Base-by-base conservation (phyloP, 1,140 invertebrate genomes). In the Lepidotrigona ventralis region DNA sequence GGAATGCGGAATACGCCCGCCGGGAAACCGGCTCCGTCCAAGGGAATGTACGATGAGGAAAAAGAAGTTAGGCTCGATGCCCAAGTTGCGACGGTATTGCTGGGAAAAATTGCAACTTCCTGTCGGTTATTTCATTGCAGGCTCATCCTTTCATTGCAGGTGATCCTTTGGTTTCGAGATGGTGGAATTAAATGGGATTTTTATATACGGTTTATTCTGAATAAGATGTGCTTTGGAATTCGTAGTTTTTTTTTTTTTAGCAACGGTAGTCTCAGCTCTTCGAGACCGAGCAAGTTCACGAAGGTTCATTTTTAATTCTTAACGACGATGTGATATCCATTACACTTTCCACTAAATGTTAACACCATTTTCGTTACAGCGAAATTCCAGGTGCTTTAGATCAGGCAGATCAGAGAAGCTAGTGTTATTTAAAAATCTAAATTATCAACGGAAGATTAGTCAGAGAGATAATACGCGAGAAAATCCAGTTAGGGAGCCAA, bases 1-100 rank as follows among this genome's bases (percentile, higher is more conserved):
- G 81, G 81, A 79, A 83, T 83, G 75, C 75, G 58, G 66, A 79
- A 79, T 78, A 64, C 75, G 68, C 53, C 29, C 64, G 68, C 29
- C 9, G 39, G 39, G 68, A 79, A 54, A 51, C 21, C 39, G 58
- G 46, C 56, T 53, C 39, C 72, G 21, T 63, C 17, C 46, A 46
- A 12, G 39, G 26, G 64, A 82, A 82, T 53, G 39, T 26, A 64
- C 53, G 70, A 17, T 63, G 70, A 17, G 12, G 70, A 81, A 86
- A 71, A 85, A 78, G 85, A 85, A 51, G 76, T 71, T 46, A 51
- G 63, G 66, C 54, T 46, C 60, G 70, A 26, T 51, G 58, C 51
- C 71, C 39, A 46, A 46, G 8, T 64, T 19, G n/a, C 4, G 14
- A 6, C 8, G 0, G 15, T 60, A 26, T 33, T 1, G 5, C 66